phyloP scores from a whole-genome alignment of 2,888 invertebrate genomes.

The Operophtera brumata region DNA sequence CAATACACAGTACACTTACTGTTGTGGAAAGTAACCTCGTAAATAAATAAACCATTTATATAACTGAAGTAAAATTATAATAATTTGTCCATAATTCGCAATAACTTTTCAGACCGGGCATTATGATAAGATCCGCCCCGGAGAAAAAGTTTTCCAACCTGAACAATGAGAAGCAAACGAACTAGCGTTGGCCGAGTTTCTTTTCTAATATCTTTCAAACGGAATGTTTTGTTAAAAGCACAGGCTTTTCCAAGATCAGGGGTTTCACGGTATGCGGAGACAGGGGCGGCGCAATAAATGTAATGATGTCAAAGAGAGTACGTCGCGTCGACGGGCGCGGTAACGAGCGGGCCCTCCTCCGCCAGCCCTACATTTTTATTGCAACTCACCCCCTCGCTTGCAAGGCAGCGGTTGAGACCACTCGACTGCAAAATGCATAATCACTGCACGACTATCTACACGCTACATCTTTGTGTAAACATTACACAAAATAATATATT shows the following conservation, averaged over 20 bases:
- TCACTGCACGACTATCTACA: slow-evolving; percentile 54
- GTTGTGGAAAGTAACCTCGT: neutral
- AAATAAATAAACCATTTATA: neutral
- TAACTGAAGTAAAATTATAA: slow-evolving; percentile 17
- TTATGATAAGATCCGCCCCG: slow-evolving; percentile 27
- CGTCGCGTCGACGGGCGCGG: slow-evolving; percentile 37
- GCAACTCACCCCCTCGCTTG: slow-evolving; percentile 54
- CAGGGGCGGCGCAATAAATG: slow-evolving; percentile 62
- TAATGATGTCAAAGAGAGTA: slow-evolving; percentile 67
- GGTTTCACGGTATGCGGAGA: slow-evolving; percentile 43
- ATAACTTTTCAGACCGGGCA: slow-evolving; percentile 15
- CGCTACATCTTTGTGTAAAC: slow-evolving; percentile 62
- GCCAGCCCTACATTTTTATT: slow-evolving; percentile 63
- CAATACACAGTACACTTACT: no score
- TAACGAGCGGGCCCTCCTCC: slow-evolving; percentile 49
- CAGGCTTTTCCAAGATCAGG: slow-evolving; percentile 15
- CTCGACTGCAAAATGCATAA: slow-evolving; percentile 71
- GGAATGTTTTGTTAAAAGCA: slow-evolving; percentile 21
- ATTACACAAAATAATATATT: slow-evolving; percentile 31
- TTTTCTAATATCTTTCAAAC: slow-evolving; percentile 11
- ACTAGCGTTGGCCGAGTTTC: slow-evolving; percentile 14
- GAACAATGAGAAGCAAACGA: slow-evolving; percentile 15
- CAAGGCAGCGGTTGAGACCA: slow-evolving; percentile 48
- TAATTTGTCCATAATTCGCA: slow-evolving; percentile 20
- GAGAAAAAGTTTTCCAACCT: slow-evolving; percentile 3